These are phyloP conservation scores for Sisyra nigra DNA, from an alignment of 2,888 invertebrate species.

Conservation along the genomic window DNA sequence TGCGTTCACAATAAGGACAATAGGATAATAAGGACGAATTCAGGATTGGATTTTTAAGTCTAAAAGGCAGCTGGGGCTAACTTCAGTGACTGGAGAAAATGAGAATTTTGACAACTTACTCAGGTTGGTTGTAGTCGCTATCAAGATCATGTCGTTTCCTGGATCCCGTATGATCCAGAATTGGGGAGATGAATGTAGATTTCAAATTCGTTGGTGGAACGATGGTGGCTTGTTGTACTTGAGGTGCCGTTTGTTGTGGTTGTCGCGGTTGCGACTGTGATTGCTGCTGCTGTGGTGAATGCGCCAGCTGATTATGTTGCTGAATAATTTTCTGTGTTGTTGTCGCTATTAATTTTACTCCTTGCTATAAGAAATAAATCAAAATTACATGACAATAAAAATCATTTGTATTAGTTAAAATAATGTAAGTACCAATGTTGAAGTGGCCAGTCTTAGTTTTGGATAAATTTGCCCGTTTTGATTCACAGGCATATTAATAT, in stretches of 20 bases:
- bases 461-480: conserved; percentile 26
- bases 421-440: conserved; percentile 32
- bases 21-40: too few relatives aligned
- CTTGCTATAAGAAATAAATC: conserved; percentile 5
- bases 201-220: conserved; percentile 16
- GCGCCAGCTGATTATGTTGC: conserved; percentile 19
- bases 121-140: conserved; percentile 33
- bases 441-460: conserved; percentile 33
- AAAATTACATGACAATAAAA: not conserved
- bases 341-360: conserved; percentile 13
- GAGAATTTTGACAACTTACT: conserved; percentile 28
- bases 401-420: not conserved
- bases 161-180: conserved; percentile 36
- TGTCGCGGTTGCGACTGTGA: conserved; percentile 15
- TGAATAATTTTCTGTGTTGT: conserved; percentile 19
- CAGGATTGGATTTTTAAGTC: too few relatives aligned
- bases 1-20: too few relatives aligned
- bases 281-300: conserved; percentile 16
- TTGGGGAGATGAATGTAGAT: conserved; percentile 35
- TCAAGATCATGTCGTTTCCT: conserved; percentile 42
- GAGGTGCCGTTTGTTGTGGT: conserved; percentile 5
- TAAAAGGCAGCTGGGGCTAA: too few relatives aligned
- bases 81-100: too few relatives aligned
- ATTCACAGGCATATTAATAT: too few relatives aligned
- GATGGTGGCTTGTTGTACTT: conserved; percentile 6